A percentile compares a stretch with the other conserved stretches of the same genome.
Conservation (phyloP, 2,113 vertebrate species). For the Orcinus orca region DNA sequence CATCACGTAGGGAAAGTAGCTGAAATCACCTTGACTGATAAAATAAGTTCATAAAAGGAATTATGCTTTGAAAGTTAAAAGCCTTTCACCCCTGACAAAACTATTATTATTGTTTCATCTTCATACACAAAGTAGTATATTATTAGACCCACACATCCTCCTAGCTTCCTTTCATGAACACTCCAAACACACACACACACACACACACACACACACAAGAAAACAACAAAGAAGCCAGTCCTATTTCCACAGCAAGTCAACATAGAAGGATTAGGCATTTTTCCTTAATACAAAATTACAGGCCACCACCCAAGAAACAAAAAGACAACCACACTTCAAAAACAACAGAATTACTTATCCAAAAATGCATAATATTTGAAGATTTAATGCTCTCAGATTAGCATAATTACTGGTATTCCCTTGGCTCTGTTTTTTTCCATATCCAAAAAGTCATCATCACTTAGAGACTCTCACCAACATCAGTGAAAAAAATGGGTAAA, state of each 20-base stretch:
- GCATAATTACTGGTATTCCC: slow-evolving; percentile 40
- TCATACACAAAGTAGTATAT: slow-evolving; percentile 1
- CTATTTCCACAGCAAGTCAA: not conserved
- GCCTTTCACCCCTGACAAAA: not conserved
- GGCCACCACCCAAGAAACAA: slow-evolving; percentile 35
- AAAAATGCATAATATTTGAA: slow-evolving; percentile 55
- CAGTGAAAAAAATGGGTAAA: not conserved
- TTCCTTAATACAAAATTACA: slow-evolving; percentile 58
- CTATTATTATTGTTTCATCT: not conserved
- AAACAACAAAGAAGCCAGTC: not conserved
- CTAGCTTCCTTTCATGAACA: slow-evolving; percentile 39
- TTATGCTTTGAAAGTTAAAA: slow-evolving; percentile 24
- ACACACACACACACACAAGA: not conserved
- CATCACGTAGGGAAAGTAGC: not conserved
- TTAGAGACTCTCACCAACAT: not conserved
- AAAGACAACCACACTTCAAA: slow-evolving; percentile 56
- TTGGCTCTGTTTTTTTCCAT: slow-evolving; percentile 25
- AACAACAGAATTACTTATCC: slow-evolving; percentile 28
- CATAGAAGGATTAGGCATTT: not conserved
- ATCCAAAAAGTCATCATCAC: not conserved
- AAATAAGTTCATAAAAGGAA: not conserved
- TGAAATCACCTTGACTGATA: not conserved
- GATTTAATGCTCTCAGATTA: slow-evolving; percentile 45
- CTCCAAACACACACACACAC: not conserved
- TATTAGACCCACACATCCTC: slow-evolving; percentile 19